These are phyloP conservation scores for Patiria miniata DNA, from an alignment of 35 echinoderm and acorn worm species.

Conservation along the genomic window DNA sequence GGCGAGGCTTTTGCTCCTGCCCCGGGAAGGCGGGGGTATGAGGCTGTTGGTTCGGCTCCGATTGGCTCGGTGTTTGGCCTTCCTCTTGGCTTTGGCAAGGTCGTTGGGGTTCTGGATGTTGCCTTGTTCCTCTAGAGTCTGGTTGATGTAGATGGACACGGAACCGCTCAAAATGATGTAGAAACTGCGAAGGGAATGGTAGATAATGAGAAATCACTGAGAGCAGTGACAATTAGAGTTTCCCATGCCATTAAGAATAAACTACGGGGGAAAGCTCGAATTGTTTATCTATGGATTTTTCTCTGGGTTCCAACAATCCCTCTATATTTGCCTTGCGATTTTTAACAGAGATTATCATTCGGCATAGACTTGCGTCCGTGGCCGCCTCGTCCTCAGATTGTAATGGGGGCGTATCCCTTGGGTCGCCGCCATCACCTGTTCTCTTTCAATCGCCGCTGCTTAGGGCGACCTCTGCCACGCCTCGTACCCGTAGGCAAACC, in stretches of 20 bases:
- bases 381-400: too few relatives aligned
- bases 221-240: too few relatives aligned
- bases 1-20: background rate
- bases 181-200: conserved; percentile 63
- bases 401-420: too few relatives aligned
- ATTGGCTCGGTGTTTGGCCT: background rate
- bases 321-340: background rate
- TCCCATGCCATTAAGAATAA: too few relatives aligned
- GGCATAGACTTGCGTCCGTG: too few relatives aligned
- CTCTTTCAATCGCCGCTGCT: too few relatives aligned
- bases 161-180: conserved; percentile 86
- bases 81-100: background rate
- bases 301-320: background rate
- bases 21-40: background rate
- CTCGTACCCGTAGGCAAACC: too few relatives aligned
- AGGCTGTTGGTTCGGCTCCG: background rate
- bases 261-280: too few relatives aligned
- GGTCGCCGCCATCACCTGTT: too few relatives aligned
- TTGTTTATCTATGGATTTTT: background rate
- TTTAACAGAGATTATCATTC: too few relatives aligned
- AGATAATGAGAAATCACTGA: too few relatives aligned
- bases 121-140: conserved; percentile 85
- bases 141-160: conserved; percentile 97
- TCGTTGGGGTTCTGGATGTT: conserved; percentile 40
- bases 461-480: too few relatives aligned